phyloP scores from a whole-genome alignment of 23 tunicate genomes.

The Phallusia fumigata region DNA sequence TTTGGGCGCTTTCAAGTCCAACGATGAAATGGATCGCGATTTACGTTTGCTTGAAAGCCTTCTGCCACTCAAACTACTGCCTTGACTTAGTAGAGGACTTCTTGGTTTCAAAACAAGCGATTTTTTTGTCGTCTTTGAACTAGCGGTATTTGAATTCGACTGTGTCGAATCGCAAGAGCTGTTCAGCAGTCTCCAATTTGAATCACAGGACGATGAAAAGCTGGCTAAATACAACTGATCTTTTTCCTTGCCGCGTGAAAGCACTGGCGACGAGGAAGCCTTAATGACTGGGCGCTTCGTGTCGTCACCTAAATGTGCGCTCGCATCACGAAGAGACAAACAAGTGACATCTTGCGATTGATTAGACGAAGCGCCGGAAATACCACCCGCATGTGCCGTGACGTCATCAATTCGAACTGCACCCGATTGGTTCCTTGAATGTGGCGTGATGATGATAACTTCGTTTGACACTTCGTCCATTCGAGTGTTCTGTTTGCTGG shows the following conservation, averaged over 20 bases:
- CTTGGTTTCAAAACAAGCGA: neutral
- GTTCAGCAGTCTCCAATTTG: constrained; percentile 22
- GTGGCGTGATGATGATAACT: constrained; percentile 3
- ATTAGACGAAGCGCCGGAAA: neutral
- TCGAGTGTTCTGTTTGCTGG: neutral
- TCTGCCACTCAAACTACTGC: neutral
- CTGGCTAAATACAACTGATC: constrained; percentile 6
- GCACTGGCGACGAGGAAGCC: constrained; percentile 2
- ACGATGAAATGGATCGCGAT: neutral
- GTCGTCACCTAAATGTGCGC: neutral
- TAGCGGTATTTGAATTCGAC: neutral
- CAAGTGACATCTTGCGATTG: neutral
- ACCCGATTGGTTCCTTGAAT: constrained; percentile 5
- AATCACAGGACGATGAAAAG: constrained; percentile 19
- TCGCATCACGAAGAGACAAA: neutral
- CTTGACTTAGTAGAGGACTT: neutral
- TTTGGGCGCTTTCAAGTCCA: neutral
- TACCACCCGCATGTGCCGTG: neutral
- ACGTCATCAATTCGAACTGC: constrained; percentile 11
- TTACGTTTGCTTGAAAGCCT: neutral
- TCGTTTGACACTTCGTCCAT: neutral
- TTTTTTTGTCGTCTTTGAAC: neutral
- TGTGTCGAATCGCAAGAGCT: constrained; percentile 11
- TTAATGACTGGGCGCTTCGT: neutral
- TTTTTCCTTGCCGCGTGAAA: neutral